Evolutionary conservation across 2,113 vertebrate species (phyloP).

Genomic region (Empidonax alnorum): DNA sequence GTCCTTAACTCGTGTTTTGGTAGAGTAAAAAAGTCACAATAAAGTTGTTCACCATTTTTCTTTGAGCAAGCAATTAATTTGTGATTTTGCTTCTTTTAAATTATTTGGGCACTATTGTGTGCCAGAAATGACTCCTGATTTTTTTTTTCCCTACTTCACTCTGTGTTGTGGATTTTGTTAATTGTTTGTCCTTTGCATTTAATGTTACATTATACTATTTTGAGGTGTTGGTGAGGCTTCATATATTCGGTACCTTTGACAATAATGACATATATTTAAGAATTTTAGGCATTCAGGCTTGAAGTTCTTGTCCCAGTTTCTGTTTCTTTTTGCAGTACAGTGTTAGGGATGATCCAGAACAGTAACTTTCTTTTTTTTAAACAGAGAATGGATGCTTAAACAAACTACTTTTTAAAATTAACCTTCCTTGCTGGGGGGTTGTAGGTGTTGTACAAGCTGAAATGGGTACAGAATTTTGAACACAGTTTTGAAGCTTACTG

Average conservation of each 20-base stretch:
- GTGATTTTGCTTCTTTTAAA: background rate
- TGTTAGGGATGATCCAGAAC: background rate
- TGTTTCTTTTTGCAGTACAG: background rate
- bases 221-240: background rate
- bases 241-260: background rate
- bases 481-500: background rate
- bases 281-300: background rate
- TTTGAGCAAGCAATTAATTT: background rate
- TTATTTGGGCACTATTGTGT: background rate
- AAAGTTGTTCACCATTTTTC: background rate
- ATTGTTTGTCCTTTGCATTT: background rate
- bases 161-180: background rate
- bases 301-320: background rate
- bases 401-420: background rate
- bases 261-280: background rate
- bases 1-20: accelerated
- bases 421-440: background rate
- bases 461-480: background rate
- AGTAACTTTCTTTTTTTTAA: background rate
- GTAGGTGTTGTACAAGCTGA: background rate
- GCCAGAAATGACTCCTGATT: background rate
- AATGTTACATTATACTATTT: background rate
- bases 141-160: background rate
- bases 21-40: background rate
- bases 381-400: background rate